These are phyloP conservation scores for Malthinus flaveolus DNA, from an alignment of 2,888 invertebrate species.

Conservation along the genomic window DNA sequence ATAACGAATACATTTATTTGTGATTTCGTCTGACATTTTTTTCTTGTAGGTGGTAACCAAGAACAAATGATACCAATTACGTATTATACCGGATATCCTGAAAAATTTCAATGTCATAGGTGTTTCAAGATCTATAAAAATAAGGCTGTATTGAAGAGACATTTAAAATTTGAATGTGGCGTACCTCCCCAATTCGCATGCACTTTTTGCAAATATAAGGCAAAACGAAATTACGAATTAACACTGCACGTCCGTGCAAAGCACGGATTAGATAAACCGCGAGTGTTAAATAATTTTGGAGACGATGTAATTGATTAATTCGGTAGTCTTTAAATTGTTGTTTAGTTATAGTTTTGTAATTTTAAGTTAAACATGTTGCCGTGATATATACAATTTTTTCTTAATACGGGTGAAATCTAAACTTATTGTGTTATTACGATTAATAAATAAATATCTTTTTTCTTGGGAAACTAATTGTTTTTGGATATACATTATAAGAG, in stretches of 20 bases:
- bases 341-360: too few relatives aligned
- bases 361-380: too few relatives aligned
- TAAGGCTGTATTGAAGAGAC: conserved; percentile 51
- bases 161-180: conserved; percentile 62
- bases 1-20: too few relatives aligned
- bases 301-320: too few relatives aligned
- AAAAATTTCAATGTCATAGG: conserved; percentile 37
- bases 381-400: too few relatives aligned
- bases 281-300: too few relatives aligned
- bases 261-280: conserved; percentile 1
- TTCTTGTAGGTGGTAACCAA: conserved; percentile 8
- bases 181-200: conserved; percentile 54
- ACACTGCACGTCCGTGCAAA: conserved; percentile 19
- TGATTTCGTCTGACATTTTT: background rate
- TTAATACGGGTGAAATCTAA: too few relatives aligned
- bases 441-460: too few relatives aligned
- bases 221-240: conserved; percentile 27
- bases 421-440: too few relatives aligned
- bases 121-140: conserved; percentile 47
- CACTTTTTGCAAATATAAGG: conserved; percentile 19
- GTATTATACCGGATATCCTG: background rate
- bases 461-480: too few relatives aligned
- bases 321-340: too few relatives aligned
- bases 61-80: background rate
- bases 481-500: too few relatives aligned